These are phyloP conservation scores for Cygnus atratus DNA, from an alignment of 2,113 vertebrate species.

Conservation along the genomic window DNA sequence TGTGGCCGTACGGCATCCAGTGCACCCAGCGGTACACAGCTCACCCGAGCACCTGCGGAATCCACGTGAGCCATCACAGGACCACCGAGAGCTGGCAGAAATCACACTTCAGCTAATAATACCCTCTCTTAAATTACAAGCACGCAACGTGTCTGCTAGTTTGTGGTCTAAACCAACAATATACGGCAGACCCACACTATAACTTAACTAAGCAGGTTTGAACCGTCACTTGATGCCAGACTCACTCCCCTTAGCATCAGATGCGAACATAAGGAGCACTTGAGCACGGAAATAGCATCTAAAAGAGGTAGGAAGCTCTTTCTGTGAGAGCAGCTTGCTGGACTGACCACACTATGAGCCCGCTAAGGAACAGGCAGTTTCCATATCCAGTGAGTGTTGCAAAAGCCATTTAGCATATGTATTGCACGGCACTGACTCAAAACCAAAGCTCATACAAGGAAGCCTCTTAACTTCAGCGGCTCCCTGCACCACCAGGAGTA, in stretches of 20 bases:
- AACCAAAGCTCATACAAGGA: not conserved
- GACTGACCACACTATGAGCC: not conserved
- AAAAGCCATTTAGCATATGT: not conserved
- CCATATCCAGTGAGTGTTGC: not conserved
- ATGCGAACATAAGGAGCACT: not conserved
- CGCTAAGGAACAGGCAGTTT: rapidly evolving
- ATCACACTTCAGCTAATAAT: not conserved
- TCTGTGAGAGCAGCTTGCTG: not conserved
- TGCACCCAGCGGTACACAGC: not conserved
- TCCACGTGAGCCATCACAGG: not conserved
- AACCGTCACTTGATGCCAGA: not conserved
- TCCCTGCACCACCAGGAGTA: not conserved
- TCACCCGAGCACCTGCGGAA: not conserved
- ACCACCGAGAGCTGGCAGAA: not conserved
- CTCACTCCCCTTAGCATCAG: not conserved
- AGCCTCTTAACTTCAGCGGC: not conserved
- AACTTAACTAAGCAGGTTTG: not conserved
- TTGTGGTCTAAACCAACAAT: not conserved
- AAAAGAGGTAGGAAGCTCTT: not conserved
- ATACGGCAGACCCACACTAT: not conserved
- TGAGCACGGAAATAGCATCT: not conserved
- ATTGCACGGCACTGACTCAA: not conserved
- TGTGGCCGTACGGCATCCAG: rapidly evolving
- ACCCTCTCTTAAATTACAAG: not conserved
- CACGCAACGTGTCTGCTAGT: not conserved